Evolutionary conservation across 2,888 invertebrate genomes (phyloP).

Genomic region (Tolmerus cingulatus): DNA sequence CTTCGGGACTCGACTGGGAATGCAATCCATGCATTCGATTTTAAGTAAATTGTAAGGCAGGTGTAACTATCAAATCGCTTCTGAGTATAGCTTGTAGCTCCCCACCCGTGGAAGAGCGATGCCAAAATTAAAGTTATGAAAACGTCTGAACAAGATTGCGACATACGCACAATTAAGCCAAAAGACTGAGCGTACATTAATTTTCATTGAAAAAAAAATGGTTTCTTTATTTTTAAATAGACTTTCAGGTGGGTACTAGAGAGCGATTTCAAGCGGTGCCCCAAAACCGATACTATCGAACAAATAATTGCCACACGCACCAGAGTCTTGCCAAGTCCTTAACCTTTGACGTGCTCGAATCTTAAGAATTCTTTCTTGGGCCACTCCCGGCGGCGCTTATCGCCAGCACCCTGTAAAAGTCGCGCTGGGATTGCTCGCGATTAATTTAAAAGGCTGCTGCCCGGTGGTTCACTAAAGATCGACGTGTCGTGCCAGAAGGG

Average conservation of each 20-base stretch:
- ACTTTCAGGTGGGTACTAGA: background rate
- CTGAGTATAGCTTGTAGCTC: background rate
- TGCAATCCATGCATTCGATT: background rate
- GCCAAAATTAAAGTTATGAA: slow-evolving; percentile 10
- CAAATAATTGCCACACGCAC: slow-evolving; percentile 22
- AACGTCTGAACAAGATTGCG: background rate
- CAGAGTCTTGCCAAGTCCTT: slow-evolving; percentile 16
- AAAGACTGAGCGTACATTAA: background rate
- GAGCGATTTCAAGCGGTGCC: background rate
- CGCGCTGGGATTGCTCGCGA: background rate
- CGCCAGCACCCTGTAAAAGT: background rate
- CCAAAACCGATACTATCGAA: background rate
- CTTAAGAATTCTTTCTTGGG: background rate
- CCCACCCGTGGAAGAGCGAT: background rate
- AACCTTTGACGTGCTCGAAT: slow-evolving; percentile 22
- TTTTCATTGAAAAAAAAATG: slow-evolving; percentile 16
- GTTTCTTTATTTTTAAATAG: slow-evolving; percentile 19
- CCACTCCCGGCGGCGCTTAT: background rate
- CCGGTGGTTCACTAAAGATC: background rate
- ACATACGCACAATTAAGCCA: background rate
- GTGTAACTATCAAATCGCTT: background rate
- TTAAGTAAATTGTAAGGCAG: background rate
- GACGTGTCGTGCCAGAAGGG: background rate
- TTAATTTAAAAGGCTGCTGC: background rate
- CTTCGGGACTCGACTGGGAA: background rate